These are phyloP conservation scores for Anabas testudineus DNA, from an alignment of 2,797 vertebrate genomes.

Conservation along the genomic window DNA sequence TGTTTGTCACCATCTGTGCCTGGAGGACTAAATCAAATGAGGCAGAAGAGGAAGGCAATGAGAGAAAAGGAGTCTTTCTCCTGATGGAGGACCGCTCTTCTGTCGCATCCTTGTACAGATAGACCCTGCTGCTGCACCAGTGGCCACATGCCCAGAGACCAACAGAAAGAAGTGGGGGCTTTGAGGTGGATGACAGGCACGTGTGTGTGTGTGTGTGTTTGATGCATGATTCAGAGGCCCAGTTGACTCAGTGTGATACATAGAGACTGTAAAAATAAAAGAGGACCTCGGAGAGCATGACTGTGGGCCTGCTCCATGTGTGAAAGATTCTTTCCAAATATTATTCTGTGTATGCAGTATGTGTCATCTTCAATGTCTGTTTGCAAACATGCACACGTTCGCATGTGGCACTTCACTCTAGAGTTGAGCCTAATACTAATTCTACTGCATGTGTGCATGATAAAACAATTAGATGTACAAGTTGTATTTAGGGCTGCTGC, in stretches of 20 bases:
- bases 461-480: neutral
- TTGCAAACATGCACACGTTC: neutral
- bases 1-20: slow-evolving; percentile 75
- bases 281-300: slow-evolving; percentile 26
- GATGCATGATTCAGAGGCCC: slow-evolving; percentile 61
- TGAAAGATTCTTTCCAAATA: slow-evolving; percentile 23
- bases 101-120: slow-evolving; percentile 59
- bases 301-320: slow-evolving; percentile 22
- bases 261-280: slow-evolving; percentile 51
- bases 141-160: slow-evolving; percentile 61
- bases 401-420: neutral
- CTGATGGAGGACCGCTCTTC: slow-evolving; percentile 51
- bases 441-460: neutral
- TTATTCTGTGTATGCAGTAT: neutral
- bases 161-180: slow-evolving; percentile 18
- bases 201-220: slow-evolving; percentile 19
- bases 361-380: slow-evolving; percentile 10
- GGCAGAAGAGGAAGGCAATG: slow-evolving; percentile 53
- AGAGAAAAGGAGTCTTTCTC: slow-evolving; percentile 63
- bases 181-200: slow-evolving; percentile 35
- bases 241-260: slow-evolving; percentile 38
- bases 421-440: neutral
- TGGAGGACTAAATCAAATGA: slow-evolving; percentile 67
- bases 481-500: neutral
- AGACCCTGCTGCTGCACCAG: slow-evolving; percentile 61